Conservation (phyloP, 2,888 invertebrate genomes). For the Callinectes sapidus region DNA sequence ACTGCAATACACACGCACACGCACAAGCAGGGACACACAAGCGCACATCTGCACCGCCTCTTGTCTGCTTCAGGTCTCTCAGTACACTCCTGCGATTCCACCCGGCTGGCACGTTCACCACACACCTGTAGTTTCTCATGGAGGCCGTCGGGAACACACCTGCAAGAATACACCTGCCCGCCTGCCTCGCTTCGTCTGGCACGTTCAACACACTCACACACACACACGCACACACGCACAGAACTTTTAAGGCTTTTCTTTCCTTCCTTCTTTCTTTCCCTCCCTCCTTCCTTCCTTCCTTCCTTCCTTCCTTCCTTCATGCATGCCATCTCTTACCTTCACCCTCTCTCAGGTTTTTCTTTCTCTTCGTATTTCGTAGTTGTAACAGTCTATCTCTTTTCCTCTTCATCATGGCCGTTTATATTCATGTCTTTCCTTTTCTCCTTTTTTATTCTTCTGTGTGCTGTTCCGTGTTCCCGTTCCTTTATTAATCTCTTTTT, state of each 20-base stretch:
- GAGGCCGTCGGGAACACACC: neutral
- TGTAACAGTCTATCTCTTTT: neutral
- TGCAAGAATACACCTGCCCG: neutral
- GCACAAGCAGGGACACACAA: too few relatives aligned
- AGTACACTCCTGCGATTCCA: neutral
- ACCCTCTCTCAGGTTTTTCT: neutral
- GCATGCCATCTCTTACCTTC: neutral
- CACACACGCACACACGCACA: neutral
- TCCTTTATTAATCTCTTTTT: too few relatives aligned
- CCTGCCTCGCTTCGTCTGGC: neutral
- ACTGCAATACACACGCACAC: neutral
- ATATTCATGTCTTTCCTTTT: neutral
- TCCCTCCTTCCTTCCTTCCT: neutral
- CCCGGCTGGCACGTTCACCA: neutral
- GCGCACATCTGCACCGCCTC: neutral
- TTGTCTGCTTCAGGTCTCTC: neutral
- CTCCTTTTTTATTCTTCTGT: too few relatives aligned
- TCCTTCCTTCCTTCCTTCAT: neutral
- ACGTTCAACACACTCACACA: neutral
- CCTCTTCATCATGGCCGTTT: neutral
- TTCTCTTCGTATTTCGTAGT: neutral
- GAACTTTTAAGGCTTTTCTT: neutral
- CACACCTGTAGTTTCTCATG: neutral
- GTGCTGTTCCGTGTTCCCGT: too few relatives aligned
- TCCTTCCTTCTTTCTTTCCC: too few relatives aligned